A percentile compares a stretch with the other conserved stretches of the same genome.
phyloP scores from a whole-genome alignment of 2,797 vertebrate genomes.

The Graptemys geographica region DNA sequence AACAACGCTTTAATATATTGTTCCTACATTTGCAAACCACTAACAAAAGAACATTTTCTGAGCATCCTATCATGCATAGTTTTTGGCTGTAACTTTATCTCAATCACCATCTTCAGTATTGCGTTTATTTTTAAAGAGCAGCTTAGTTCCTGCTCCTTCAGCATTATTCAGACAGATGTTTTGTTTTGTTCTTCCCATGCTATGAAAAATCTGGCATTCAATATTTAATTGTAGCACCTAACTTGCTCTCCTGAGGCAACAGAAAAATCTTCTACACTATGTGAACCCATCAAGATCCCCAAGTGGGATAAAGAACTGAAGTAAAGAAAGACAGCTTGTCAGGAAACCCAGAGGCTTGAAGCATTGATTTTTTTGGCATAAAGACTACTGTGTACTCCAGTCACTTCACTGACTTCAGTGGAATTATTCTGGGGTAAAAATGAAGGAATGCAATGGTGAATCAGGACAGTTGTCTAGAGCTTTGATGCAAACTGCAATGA shows the following conservation, averaged over 20 bases:
- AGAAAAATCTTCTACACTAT: constrained; percentile 65
- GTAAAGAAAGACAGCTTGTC: constrained; percentile 74
- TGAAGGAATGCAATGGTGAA: constrained; percentile 67
- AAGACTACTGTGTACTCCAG: constrained; percentile 52
- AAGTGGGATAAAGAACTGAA: constrained; percentile 53
- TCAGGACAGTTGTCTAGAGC: constrained; percentile 47
- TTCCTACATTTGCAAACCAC: constrained; percentile 79
- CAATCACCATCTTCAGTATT: constrained; percentile 72
- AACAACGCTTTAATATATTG: constrained; percentile 74
- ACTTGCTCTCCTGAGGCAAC: constrained; percentile 64
- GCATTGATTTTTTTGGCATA: constrained; percentile 72
- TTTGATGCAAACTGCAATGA: constrained; percentile 25
- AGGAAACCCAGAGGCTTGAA: constrained; percentile 70
- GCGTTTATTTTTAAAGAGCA: constrained; percentile 79
- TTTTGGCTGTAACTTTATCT: constrained; percentile 75
- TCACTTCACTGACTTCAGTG: constrained; percentile 58
- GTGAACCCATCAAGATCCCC: constrained; percentile 61
- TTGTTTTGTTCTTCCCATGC: constrained; percentile 71
- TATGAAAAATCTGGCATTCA: constrained; percentile 72
- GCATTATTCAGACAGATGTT: constrained; percentile 70
- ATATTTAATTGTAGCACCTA: constrained; percentile 72
- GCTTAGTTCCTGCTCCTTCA: constrained; percentile 73
- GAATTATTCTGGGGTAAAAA: constrained; percentile 74
- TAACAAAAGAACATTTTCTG: constrained; percentile 68
- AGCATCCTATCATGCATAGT: constrained; percentile 73